Base-by-base conservation (phyloP, 2,888 invertebrate genomes). In the Synanthedon tipuliformis region DNA sequence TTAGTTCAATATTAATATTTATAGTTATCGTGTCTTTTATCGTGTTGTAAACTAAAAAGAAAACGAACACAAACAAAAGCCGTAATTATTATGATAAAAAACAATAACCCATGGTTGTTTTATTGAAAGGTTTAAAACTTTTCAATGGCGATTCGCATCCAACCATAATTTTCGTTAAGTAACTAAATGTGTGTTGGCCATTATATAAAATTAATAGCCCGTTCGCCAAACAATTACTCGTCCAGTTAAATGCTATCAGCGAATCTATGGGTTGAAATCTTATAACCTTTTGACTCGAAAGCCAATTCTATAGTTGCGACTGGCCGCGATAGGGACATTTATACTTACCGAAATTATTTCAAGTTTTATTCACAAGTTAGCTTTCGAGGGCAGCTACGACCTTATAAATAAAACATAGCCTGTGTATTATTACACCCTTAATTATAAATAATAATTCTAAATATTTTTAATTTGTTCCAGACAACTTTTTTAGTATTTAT, bases 201-300 rank as follows among this genome's bases (percentile, higher is more conserved):
- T 84, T 83, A 82, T 79, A 74, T 68, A 70, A 78, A 81, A 80
- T 84, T 80, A 83, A 83, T 81, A 76, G 79, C 75, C 74, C 66
- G 71, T 72, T 79, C 81, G 71, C 75, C 81, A 81, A 84, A 85
- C 84, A 83, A 85, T 84, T 82, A 81, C 75, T 71, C 71, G 74
- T 71, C 71, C 80, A 69, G 78, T 77, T 81, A 78, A 84, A 84
- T 78, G 80, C 78, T 83, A 85, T 84, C 83, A 77, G 78, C 70
- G 66, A 77, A 83, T 84, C 82, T 83, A 77, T 78, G 76, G 82
- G 75, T 81, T 74, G 74, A 81, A 79, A 84, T 84, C 82, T 82
- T 73, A 71, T 83, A 83, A 85, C 81, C 81, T 84, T 81, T 82
- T 82, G 81, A 78, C 77, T 81, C 10, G 34, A 34, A 34, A 34